Evolutionary conservation across 2,113 vertebrate species (phyloP).

Genomic region (Caracal caracal): DNA sequence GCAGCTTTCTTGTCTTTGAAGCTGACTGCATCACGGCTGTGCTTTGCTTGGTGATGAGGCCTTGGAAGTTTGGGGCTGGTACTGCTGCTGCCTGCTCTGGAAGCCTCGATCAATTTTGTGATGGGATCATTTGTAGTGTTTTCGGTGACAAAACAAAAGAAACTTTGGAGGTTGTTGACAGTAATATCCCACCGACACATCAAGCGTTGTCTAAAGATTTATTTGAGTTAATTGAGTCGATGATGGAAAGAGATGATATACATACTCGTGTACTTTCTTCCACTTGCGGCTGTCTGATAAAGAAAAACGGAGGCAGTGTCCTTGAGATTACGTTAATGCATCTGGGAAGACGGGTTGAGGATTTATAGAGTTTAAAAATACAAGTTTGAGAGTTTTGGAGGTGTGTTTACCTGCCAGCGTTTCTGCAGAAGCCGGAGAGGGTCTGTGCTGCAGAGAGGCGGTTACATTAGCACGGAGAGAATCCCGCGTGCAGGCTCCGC

Average conservation of each 20-base stretch:
- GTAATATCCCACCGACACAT: slow-evolving; percentile 16
- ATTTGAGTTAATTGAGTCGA: slow-evolving; percentile 59
- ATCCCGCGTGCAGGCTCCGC: fast-evolving
- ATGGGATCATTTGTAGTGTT: slow-evolving; percentile 20
- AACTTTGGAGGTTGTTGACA: slow-evolving; percentile 45
- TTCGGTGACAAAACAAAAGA: slow-evolving; percentile 54
- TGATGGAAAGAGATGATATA: slow-evolving; percentile 49
- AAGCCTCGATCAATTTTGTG: slow-evolving; percentile 36
- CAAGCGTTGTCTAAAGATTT: slow-evolving; percentile 48
- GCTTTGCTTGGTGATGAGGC: not conserved
- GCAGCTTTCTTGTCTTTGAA: not conserved
- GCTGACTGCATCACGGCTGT: not conserved
- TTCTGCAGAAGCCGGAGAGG: not conserved
- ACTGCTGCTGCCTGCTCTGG: not conserved
- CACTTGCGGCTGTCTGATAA: slow-evolving; percentile 24
- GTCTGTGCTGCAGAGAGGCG: fast-evolving
- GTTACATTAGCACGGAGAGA: fast-evolving
- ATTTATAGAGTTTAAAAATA: not conserved
- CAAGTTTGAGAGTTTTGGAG: not conserved
- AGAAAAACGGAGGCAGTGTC: not conserved
- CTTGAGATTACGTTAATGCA: not conserved
- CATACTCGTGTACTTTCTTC: not conserved
- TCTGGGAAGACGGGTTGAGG: not conserved
- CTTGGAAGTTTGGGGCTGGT: not conserved
- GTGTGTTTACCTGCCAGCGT: fast-evolving